Base-by-base conservation (phyloP, 2,888 invertebrate species). In the Clistopyga incitator region DNA sequence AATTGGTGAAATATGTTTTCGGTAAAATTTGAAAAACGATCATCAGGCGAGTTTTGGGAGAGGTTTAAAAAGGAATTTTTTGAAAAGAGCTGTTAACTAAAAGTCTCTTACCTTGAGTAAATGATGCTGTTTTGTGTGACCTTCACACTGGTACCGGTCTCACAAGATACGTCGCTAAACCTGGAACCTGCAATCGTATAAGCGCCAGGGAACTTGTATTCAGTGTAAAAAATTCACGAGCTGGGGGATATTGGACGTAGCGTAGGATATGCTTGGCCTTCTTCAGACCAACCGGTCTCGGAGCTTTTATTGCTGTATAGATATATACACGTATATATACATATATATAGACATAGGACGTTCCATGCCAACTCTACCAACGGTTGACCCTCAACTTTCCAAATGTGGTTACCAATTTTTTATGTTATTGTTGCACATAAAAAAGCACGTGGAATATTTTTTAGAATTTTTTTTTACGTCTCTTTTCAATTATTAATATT, bases 221-320 rank as follows among this genome's bases (percentile, higher is more conserved):
- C 23, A 20, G 23, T 47, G 65, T 74, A 81, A 84, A 81, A 84
- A 81, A 84, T 84, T 81, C 52, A 81, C 78, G 75, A 81, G 50
- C 71, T 34, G n/a, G 45, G 64, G 74, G 64, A 81, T 81, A 81
- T 81, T 78, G 84, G 61, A 75, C 76, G 47, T 71, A 76, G 50
- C 42, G 59, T 54, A 65, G 64, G 68, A 70, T 68, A 56, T 47
- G 47, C 15, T 59, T 78, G 47, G 47, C 47, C 64, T 47, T 34
- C 15, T 47, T 29, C 47, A 4, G 47, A 74, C 18, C 34, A 50
- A 50, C 20, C 38, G 15, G 15, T 20, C n/a, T 38, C 29, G 11
- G n/a, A 20, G 34, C 34, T 34, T 64, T 50, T 64, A 50, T 56
- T 25, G 34, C 64, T 52, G 68, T 81, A 29, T 29, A 29, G 29